Percentiles rank a stretch among this genome's conserved stretches.
These are phyloP conservation scores for Molorchus minor DNA, from an alignment of 2,888 invertebrate genomes.

Conservation along the genomic window DNA sequence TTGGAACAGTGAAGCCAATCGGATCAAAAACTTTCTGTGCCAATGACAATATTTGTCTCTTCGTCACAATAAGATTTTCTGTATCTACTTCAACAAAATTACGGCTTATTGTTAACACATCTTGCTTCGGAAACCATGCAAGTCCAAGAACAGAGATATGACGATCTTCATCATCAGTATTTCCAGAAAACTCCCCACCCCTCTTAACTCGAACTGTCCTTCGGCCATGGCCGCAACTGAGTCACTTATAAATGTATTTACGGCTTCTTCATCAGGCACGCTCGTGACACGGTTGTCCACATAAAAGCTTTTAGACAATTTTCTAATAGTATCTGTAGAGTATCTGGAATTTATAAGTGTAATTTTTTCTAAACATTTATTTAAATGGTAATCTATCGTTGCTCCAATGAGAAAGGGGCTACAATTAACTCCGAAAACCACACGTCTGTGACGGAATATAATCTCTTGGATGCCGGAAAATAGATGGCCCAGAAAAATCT, in stretches of 20 bases:
- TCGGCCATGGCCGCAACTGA: conserved; percentile 1
- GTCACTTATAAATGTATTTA: conserved; percentile 13
- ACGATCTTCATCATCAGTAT: neutral
- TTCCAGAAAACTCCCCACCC: too few relatives aligned
- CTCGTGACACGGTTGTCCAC: too few relatives aligned
- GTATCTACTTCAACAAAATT: neutral
- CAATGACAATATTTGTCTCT: conserved; percentile 21
- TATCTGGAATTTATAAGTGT: too few relatives aligned
- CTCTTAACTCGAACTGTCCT: conserved; percentile 19
- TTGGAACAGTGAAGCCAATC: conserved; percentile 27
- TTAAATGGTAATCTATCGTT: conserved; percentile 25
- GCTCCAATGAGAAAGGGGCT: conserved; percentile 29
- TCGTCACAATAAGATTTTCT: conserved; percentile 5
- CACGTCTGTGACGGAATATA: conserved; percentile 22
- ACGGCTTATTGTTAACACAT: neutral
- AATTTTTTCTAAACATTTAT: too few relatives aligned
- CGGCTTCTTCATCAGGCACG: neutral
- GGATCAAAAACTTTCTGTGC: conserved; percentile 27
- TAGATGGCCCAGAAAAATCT: too few relatives aligned
- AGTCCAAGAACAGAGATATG: conserved; percentile 6
- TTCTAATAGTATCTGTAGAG: too few relatives aligned
- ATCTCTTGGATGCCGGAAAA: too few relatives aligned
- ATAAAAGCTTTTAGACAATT: too few relatives aligned
- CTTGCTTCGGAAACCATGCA: conserved; percentile 8
- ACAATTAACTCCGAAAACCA: conserved; percentile 28